Evolutionary conservation across 2,888 invertebrate species (phyloP), one percentile per base, ranked within the genome.

Genomic region (Muschampia plurimacula): DNA sequence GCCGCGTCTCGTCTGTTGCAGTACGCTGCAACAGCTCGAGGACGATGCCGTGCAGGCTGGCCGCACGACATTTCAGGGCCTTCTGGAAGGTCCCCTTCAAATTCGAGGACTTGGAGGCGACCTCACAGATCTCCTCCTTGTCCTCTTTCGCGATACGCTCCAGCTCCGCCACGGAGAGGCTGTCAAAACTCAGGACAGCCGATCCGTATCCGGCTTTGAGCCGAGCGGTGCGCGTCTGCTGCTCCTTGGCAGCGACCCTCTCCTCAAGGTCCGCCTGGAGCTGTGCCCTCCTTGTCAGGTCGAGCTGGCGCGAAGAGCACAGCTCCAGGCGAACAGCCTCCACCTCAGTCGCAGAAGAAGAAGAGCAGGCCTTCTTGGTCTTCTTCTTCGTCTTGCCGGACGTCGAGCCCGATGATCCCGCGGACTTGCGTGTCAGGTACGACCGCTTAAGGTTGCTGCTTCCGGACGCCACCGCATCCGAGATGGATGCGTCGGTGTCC

Each of bases 71-170:
- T 10, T 55, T 55, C 3, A 55, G 55, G 55, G 55, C 55, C 55
- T 55, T 55, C 10, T 55, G 55, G 10, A 55, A 22, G 55, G 55
- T 55, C 22, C 22, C 55, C 55, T 55, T 55, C 55, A 55, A 22
- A 9, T 55, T 55, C 0, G 55, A 55, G 55, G 55, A 55, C 55
- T 55, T 55, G 22, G 55, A 22, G 55, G 55, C 55, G 22, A 55
- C 10, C 55, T 22, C 22, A 2, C 55, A 55, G 55, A 55, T 55
- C 22, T 55, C 32, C 59, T 36, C 32, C 22, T 55, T 9, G 55
- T 55, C 55, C 55, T 55, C 55, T 22, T 55, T 22, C 1, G 55
- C 55, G 4, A 55, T 22, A 9, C 55, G 22, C 55, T 55, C 55
- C 2, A 55, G 55, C 55, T 55, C 55, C 4, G 1, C 55, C 22